A percentile compares a stretch with the other conserved stretches of the same genome.
These are phyloP conservation scores for Calameuta pallipes DNA, from an alignment of 2,888 invertebrate genomes.

Conservation along the genomic window DNA sequence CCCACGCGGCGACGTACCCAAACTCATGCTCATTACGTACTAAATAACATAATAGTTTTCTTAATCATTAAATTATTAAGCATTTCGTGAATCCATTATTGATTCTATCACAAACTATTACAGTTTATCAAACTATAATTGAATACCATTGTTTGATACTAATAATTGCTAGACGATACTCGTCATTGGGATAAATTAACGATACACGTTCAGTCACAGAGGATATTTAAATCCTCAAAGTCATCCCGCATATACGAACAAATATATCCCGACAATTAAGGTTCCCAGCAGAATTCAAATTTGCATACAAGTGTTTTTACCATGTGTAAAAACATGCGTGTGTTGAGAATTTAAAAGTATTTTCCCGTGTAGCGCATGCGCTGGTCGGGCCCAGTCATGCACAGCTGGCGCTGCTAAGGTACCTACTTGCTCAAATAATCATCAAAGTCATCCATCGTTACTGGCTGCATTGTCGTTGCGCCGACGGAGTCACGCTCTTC, in stretches of 20 bases:
- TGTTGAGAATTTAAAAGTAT: constrained; percentile 11
- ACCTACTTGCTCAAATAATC: constrained; percentile 87
- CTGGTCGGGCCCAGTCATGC: constrained; percentile 62
- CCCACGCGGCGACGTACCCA: constrained; percentile 58
- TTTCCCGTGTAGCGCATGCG: constrained; percentile 46
- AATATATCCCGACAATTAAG: neutral
- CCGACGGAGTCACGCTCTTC: constrained; percentile 86
- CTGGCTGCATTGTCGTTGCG: constrained; percentile 87
- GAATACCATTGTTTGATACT: too few species aligned
- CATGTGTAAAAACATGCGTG: neutral
- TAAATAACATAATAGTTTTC: neutral
- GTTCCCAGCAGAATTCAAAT: neutral
- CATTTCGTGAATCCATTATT: too few species aligned
- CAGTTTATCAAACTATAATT: too few species aligned
- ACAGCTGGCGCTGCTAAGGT: constrained; percentile 33
- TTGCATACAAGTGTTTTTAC: neutral
- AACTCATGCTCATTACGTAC: constrained; percentile 52
- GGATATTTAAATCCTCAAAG: neutral
- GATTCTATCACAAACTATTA: too few species aligned
- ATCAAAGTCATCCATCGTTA: constrained; percentile 91
- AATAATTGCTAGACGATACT: neutral
- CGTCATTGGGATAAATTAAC: neutral
- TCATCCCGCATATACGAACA: neutral
- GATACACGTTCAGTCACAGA: neutral
- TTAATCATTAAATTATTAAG: too few species aligned